Evolutionary conservation across 1,140 invertebrate genomes (phyloP).

Genomic region (Parapsyche elsis): DNA sequence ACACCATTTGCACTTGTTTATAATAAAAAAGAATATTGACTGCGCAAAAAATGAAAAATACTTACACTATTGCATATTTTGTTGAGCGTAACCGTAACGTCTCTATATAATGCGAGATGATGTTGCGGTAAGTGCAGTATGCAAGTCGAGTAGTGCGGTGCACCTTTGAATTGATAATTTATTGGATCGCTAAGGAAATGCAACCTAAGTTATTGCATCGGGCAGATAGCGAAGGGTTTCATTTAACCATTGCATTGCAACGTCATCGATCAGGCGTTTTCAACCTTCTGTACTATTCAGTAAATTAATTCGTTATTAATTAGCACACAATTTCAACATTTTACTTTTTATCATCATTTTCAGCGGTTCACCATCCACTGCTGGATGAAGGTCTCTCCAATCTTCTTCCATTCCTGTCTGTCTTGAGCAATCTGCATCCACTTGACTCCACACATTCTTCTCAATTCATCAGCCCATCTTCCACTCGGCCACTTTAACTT

Average conservation of each 20-base stretch:
- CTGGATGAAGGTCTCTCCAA: no score
- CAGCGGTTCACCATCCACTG: no score
- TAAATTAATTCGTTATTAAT: not conserved
- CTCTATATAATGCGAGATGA: conserved; percentile 23
- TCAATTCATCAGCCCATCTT: no score
- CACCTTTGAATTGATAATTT: conserved; percentile 33
- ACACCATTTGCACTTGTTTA: not conserved
- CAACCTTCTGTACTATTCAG: not conserved
- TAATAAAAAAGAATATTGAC: not conserved
- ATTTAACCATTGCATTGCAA: conserved; percentile 20
- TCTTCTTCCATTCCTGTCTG: no score
- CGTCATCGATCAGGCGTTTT: conserved; percentile 14
- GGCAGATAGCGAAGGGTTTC: conserved; percentile 27
- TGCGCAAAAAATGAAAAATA: not conserved
- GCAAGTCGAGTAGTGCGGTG: conserved; percentile 24
- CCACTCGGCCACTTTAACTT: no score
- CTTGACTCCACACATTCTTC: no score
- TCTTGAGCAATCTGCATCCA: no score
- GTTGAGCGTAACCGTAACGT: conserved; percentile 16
- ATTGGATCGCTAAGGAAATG: conserved; percentile 29
- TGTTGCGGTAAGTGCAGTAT: conserved; percentile 33
- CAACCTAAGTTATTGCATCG: conserved; percentile 25
- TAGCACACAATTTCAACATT: no score
- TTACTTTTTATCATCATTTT: no score
- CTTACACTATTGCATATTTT: not conserved